Percentiles rank a stretch among this genome's conserved stretches.
Conservation (phyloP, 2,888 invertebrate genomes). For the Cylindroiulus punctatus region DNA sequence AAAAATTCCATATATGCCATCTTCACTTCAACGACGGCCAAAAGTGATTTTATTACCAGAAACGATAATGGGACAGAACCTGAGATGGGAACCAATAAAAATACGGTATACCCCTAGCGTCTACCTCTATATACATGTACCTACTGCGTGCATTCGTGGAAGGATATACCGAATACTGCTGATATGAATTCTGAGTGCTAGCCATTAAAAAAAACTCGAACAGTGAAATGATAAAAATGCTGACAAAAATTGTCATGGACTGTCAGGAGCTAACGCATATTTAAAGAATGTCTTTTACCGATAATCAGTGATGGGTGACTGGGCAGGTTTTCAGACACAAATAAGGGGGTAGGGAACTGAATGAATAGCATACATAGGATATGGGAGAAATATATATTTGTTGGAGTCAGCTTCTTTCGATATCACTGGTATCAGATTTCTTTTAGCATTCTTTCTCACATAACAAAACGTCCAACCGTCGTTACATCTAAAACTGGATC, state of each 20-base stretch:
- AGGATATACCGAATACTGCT: constrained; percentile 40
- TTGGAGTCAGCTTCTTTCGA: neutral
- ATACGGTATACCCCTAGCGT: constrained; percentile 37
- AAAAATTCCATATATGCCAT: constrained; percentile 51
- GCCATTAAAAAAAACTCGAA: neutral
- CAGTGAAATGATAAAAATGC: constrained; percentile 34
- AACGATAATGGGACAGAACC: constrained; percentile 50
- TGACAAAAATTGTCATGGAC: constrained; percentile 36
- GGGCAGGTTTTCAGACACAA: neutral
- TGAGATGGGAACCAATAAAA: constrained; percentile 47
- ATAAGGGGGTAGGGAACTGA: neutral
- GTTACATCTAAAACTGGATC: too few species aligned
- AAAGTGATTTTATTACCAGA: constrained; percentile 52
- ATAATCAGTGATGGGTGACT: neutral
- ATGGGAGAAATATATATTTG: neutral
- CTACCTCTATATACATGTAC: neutral
- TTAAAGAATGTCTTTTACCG: neutral
- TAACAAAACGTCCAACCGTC: constrained; percentile 17
- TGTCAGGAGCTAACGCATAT: constrained; percentile 39
- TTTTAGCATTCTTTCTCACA: neutral
- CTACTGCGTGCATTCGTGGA: neutral
- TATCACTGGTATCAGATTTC: neutral
- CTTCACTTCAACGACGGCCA: constrained; percentile 48
- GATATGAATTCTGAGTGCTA: constrained; percentile 43
- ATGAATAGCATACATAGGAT: neutral